Evolutionary conservation across 2,113 vertebrate species (phyloP).

Genomic region (Eonycteris spelaea): DNA sequence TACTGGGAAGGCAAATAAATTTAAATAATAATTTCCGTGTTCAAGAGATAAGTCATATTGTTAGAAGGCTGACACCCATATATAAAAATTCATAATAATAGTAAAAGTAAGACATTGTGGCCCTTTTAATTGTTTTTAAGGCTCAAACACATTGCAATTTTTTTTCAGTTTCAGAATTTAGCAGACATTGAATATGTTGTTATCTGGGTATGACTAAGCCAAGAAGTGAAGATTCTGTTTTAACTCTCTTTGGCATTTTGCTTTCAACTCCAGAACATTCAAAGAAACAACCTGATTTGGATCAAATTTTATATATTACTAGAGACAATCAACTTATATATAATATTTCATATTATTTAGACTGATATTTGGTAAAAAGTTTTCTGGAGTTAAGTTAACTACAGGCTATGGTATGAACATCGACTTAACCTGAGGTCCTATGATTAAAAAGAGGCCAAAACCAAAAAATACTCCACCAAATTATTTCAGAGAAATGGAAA

Average conservation of each 20-base stretch:
- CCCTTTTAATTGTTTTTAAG: not conserved
- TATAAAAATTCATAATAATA: not conserved
- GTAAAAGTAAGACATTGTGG: not conserved
- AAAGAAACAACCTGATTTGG: conserved; percentile 21
- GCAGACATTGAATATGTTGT: not conserved
- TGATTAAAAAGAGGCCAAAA: not conserved
- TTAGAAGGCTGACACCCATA: not conserved
- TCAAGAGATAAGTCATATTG: not conserved
- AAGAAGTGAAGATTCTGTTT: conserved; percentile 13
- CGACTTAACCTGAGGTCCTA: not conserved
- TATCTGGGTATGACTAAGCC: not conserved
- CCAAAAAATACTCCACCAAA: not conserved
- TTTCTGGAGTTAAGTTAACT: conserved; percentile 3
- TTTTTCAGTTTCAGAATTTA: not conserved
- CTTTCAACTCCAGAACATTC: not conserved
- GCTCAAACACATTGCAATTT: not conserved
- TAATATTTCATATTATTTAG: not conserved
- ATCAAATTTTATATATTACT: conserved; percentile 12
- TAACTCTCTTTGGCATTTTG: conserved; percentile 11
- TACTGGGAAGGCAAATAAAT: not conserved
- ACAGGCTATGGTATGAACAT: not conserved
- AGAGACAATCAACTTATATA: conserved; percentile 24
- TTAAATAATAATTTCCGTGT: not conserved
- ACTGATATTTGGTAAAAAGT: not conserved
- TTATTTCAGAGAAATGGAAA: not conserved